Conservation (phyloP, 2,797 vertebrate genomes). For the Cossypha polioptera region DNA sequence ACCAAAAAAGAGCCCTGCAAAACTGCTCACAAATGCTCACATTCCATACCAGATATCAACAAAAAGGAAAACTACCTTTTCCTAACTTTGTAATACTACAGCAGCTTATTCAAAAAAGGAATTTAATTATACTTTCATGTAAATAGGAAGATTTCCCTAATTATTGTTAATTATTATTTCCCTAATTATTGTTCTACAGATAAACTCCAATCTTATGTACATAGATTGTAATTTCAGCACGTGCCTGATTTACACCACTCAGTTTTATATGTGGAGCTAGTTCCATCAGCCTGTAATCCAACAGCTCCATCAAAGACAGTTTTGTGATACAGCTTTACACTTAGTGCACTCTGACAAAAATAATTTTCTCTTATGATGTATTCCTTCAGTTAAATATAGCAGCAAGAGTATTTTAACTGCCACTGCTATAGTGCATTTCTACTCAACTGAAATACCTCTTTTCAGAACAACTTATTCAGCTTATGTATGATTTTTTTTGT, state of each 20-base stretch:
- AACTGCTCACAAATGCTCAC: neutral
- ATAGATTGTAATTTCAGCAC: neutral
- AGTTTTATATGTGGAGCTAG: neutral
- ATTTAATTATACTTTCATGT: neutral
- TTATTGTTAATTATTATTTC: neutral
- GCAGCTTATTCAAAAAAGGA: neutral
- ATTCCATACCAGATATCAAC: neutral
- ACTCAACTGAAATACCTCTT: neutral
- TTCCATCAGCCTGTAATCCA: neutral
- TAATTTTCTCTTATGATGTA: neutral
- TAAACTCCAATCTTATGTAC: neutral
- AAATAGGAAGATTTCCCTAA: neutral
- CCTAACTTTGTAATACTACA: neutral
- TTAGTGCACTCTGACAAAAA: neutral
- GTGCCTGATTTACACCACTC: neutral
- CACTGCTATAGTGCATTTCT: neutral
- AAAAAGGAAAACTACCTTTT: neutral
- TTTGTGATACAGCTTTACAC: neutral
- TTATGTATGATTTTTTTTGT: neutral
- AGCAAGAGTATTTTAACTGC: neutral
- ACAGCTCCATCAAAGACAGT: neutral
- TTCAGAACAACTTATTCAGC: neutral
- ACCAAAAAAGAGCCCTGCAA: neutral
- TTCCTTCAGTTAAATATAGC: neutral
- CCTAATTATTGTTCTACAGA: neutral